Percentiles rank a stretch among this genome's conserved stretches.
These are phyloP conservation scores for Neoitamus cyanurus DNA, from an alignment of 2,888 invertebrate species.

Conservation along the genomic window DNA sequence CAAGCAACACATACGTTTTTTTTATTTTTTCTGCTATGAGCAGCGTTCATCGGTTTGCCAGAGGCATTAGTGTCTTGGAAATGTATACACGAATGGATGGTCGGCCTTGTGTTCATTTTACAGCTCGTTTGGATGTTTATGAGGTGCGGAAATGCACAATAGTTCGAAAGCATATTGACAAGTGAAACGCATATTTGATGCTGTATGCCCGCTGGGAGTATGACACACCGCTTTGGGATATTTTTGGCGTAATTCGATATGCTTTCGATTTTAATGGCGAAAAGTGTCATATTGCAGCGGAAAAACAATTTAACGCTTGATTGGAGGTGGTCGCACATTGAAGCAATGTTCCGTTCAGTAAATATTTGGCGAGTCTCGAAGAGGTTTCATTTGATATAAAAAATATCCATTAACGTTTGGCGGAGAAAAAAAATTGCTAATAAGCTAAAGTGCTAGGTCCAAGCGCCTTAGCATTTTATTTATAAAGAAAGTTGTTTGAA, in stretches of 20 bases:
- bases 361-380: not conserved
- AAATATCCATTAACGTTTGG: too few species aligned
- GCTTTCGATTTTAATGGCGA: not conserved
- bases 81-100: not conserved
- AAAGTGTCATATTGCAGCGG: not conserved
- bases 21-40: not conserved
- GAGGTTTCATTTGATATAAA: not conserved
- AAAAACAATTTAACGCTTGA: not conserved
- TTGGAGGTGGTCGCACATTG: not conserved
- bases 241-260: not conserved
- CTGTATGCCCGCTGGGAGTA: not conserved
- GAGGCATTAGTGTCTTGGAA: not conserved
- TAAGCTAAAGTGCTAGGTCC: too few species aligned
- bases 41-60: not conserved
- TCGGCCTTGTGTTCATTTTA: not conserved
- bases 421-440: too few species aligned
- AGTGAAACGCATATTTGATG: not conserved
- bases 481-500: too few species aligned
- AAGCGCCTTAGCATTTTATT: too few species aligned
- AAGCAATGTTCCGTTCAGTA: not conserved
- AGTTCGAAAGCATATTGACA: not conserved
- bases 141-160: not conserved
- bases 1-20: not conserved
- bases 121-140: not conserved
- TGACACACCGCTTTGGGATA: not conserved